Evolutionary conservation across 2,113 vertebrate species (phyloP).

Genomic region (Tragelaphus strepsiceros): DNA sequence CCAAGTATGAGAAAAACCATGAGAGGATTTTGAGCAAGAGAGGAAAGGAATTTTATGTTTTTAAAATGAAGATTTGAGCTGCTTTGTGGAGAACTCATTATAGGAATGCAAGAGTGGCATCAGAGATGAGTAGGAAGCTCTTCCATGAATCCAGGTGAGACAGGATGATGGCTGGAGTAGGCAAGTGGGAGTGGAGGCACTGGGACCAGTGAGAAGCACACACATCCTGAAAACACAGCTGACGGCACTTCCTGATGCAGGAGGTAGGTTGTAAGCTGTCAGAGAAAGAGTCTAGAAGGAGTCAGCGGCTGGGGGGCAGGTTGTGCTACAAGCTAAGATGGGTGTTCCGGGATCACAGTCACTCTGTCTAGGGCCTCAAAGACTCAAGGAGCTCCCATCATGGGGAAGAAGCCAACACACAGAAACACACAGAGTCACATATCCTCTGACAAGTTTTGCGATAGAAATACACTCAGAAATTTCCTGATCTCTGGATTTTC

Average conservation of each 20-base stretch:
- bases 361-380: background rate
- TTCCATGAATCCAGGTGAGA: background rate
- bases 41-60: background rate
- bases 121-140: background rate
- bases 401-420: background rate
- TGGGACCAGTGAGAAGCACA: background rate
- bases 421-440: background rate
- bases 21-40: background rate
- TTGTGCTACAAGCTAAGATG: background rate
- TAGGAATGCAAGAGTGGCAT: background rate
- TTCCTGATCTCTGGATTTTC: background rate
- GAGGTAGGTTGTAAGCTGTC: background rate
- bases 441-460: background rate
- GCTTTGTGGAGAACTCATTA: background rate
- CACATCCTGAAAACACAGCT: background rate
- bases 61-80: background rate
- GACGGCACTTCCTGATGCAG: background rate
- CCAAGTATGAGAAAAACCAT: background rate
- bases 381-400: background rate
- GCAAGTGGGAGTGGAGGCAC: background rate
- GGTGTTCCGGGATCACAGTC: background rate
- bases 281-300: background rate
- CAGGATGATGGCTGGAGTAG: rapidly evolving
- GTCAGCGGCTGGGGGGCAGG: background rate
- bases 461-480: background rate